Base-by-base conservation (phyloP, 2,888 invertebrate genomes). In the Serrognathus titanus region DNA sequence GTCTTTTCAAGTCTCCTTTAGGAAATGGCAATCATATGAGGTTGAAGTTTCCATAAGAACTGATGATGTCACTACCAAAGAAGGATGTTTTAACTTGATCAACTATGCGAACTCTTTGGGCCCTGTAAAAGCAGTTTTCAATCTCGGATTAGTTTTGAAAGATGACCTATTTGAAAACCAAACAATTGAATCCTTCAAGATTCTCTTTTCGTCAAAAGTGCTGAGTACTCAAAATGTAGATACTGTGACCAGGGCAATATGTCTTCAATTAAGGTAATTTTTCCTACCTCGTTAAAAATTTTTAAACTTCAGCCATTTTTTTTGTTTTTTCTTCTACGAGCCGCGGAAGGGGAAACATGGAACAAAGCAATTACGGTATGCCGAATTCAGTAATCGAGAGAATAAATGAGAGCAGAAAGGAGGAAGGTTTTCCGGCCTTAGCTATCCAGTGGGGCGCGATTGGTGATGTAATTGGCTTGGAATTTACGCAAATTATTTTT, bases 401-500 rank as follows among this genome's bases (percentile, higher is more conserved):
- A 63, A 86, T 95, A 63, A 90, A 91, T 71, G 94, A 93, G 75
- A 79, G 80, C 69, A 83, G 93, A 62, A 80, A 80, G 68, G 77
- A 75, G 53, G 85, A 86, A 6, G 90, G 91, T 0, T 80, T 87
- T 0, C 91, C 92, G 1, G 94, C 83, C 0, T 76, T 92, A 58
- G 94, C 94, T 1, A 85, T 96, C 8, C 92, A 96, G 74, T 96
- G 95, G 94, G 95, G 96, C 38, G 94, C 94, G 38, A 84, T 96
- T 51, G 96, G 94, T 51, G 94, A 96, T 76, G 90, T 90, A 53
- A 88, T 88, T 68, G 20, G 6, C 20, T 40, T 6, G 31, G 1
- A 31, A 31, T 16, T 16, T 16, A 16, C 16, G 16, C n/a, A 16
- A 16, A 78, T 89, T 5, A 1, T 80, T 31, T 31, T 5, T n/a